A percentile compares a stretch with the other conserved stretches of the same genome.
These are phyloP conservation scores for Rhizoglyphus robini DNA, from an alignment of 1,140 invertebrate species.

Conservation along the genomic window DNA sequence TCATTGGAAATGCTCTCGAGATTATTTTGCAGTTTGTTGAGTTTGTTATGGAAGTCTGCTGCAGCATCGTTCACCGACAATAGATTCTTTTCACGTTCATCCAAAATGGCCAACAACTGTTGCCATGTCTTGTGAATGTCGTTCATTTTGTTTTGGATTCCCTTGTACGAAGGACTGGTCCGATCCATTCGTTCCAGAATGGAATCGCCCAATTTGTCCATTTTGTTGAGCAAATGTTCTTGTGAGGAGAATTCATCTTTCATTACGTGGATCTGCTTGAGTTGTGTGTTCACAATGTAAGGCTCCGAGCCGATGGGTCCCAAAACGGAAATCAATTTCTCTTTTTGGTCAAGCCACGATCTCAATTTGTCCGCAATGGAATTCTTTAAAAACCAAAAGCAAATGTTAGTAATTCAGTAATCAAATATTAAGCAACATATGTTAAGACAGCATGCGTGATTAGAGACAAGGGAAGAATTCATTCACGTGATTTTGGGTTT, in stretches of 20 bases:
- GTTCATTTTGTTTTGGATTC: conserved; percentile 43
- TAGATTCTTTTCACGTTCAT: conserved; percentile 63
- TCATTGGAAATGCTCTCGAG: conserved; percentile 71
- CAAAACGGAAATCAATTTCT: conserved; percentile 81
- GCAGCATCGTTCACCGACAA: conserved; percentile 75
- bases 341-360: conserved; percentile 80
- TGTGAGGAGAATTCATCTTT: conserved; percentile 81
- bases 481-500: neutral
- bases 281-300: conserved; percentile 81
- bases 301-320: conserved; percentile 89
- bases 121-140: conserved; percentile 51
- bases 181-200: conserved; percentile 55
- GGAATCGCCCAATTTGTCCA: conserved; percentile 61
- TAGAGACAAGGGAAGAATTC: neutral
- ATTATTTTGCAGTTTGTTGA: conserved; percentile 60
- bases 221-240: conserved; percentile 69
- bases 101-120: conserved; percentile 58
- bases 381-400: neutral
- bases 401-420: neutral
- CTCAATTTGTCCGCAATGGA: conserved; percentile 34
- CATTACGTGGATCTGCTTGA: conserved; percentile 67
- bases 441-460: neutral
- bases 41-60: conserved; percentile 71
- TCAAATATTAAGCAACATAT: neutral
- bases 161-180: conserved; percentile 55